phyloP scores from a whole-genome alignment of 37 sponge, comb jelly and placozoan species.

The Spongia lamella region DNA sequence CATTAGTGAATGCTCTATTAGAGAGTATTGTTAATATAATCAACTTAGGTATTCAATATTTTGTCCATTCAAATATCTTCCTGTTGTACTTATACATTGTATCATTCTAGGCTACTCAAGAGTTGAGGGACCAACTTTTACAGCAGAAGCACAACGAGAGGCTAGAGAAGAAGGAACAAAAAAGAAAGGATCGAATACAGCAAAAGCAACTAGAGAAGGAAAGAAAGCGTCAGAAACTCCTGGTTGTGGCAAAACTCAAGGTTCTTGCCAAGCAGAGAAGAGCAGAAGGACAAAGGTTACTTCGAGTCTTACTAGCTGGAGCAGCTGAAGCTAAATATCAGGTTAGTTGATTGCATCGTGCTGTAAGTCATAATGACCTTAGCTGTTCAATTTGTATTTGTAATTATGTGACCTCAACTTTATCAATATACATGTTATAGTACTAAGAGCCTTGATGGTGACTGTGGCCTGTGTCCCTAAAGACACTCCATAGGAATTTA shows the following conservation, averaged over 20 bases:
- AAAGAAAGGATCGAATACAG: slow-evolving; percentile 45
- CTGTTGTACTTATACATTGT: no score
- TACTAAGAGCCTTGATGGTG: no score
- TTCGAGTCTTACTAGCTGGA: slow-evolving; percentile 70
- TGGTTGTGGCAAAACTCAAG: slow-evolving; percentile 47
- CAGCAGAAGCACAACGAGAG: slow-evolving; percentile 12
- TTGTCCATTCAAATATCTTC: no score
- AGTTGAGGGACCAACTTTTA: not conserved
- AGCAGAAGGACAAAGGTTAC: slow-evolving; percentile 71
- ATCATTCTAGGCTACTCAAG: not conserved
- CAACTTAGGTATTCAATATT: no score
- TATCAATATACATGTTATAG: no score
- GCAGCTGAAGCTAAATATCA: slow-evolving; percentile 75
- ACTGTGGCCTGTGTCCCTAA: no score
- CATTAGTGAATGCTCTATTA: no score
- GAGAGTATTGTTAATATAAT: no score
- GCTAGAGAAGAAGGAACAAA: slow-evolving; percentile 30
- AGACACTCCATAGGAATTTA: no score
- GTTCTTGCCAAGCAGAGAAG: slow-evolving; percentile 49
- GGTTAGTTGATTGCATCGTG: not conserved
- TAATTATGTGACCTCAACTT: no score
- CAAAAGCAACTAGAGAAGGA: slow-evolving; percentile 17
- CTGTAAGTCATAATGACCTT: no score
- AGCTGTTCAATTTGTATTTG: no score
- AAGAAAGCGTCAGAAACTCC: slow-evolving; percentile 29